Conservation (phyloP, 2,797 vertebrate species). For the Alectoris magna region DNA sequence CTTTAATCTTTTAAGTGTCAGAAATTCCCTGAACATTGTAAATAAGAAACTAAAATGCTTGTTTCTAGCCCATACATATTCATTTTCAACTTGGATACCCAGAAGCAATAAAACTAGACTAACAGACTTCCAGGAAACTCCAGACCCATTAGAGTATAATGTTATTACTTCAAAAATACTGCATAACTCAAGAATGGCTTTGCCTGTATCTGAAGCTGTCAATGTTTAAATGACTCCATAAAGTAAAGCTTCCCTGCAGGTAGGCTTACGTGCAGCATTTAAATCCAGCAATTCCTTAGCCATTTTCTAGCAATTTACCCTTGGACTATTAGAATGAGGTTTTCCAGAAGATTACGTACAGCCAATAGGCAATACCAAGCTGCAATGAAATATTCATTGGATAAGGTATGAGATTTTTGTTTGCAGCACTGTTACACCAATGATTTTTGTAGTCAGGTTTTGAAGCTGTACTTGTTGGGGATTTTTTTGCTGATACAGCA, state of each 20-base stretch:
- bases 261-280: neutral
- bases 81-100: conserved; percentile 4
- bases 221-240: conserved; percentile 35
- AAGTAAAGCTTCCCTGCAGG: conserved; percentile 11
- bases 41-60: conserved; percentile 2
- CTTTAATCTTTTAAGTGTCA: conserved; percentile 34
- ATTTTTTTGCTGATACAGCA: neutral
- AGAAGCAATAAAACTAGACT: conserved; percentile 15
- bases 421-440: neutral
- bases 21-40: neutral
- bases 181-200: conserved; percentile 22
- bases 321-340: neutral
- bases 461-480: neutral
- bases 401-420: neutral
- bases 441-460: neutral
- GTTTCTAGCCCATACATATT: conserved; percentile 15
- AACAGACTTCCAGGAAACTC: conserved; percentile 16
- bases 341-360: neutral
- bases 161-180: conserved; percentile 55
- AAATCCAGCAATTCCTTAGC: conserved; percentile 4
- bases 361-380: neutral
- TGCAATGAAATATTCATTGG: conserved; percentile 15
- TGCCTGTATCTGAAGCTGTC: conserved; percentile 21
- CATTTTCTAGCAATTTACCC: conserved; percentile 17
- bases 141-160: conserved; percentile 8